A percentile compares a stretch with the other conserved stretches of the same genome.
phyloP scores from a whole-genome alignment of 2,888 invertebrate genomes.

The Sesamia inferens region DNA sequence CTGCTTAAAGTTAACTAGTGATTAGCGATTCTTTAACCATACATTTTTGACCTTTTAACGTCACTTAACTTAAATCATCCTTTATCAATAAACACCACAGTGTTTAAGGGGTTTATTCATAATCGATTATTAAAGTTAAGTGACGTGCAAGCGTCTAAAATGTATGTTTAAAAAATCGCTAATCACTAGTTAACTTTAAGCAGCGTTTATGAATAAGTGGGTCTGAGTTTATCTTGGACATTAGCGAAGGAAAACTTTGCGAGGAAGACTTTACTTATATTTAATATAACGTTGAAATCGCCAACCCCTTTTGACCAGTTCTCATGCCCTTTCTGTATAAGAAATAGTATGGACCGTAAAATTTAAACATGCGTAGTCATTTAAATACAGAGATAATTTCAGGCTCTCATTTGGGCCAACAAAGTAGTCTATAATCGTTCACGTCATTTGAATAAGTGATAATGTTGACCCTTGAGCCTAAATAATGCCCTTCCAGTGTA shows the following conservation, averaged over 20 bases:
- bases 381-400: constrained; percentile 12
- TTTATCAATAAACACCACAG: too few relatives aligned
- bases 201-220: too few relatives aligned
- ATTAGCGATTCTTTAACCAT: too few relatives aligned
- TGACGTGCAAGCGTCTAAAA: too few relatives aligned
- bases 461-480: constrained; percentile 54
- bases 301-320: background rate
- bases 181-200: too few relatives aligned
- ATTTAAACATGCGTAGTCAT: background rate
- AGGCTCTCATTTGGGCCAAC: constrained; percentile 5
- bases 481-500: constrained; percentile 55
- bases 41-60: too few relatives aligned
- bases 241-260: background rate
- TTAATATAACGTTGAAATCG: background rate
- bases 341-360: background rate
- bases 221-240: background rate
- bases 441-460: constrained; percentile 56
- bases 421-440: constrained; percentile 43
- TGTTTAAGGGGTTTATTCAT: too few relatives aligned
- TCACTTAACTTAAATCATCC: too few relatives aligned
- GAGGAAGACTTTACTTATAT: too few relatives aligned
- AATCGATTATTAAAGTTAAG: too few relatives aligned
- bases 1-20: too few relatives aligned
- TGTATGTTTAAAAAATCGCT: too few relatives aligned
- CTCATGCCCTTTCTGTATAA: background rate